Evolutionary conservation across 2,113 vertebrate genomes (phyloP), one percentile per base, ranked within the genome.

Genomic region (Myocastor coypus): DNA sequence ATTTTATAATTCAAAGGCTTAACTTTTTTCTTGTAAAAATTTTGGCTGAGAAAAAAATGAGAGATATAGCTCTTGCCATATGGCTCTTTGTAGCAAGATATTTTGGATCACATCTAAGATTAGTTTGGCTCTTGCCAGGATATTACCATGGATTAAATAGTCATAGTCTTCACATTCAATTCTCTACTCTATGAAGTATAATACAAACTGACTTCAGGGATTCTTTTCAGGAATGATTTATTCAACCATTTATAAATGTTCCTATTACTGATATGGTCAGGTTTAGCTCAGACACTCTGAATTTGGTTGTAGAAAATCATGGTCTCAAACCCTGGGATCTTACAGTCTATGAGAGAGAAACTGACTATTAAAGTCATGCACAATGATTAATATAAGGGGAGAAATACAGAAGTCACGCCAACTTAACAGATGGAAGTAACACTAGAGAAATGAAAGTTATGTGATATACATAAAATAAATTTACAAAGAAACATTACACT

Each of bases 1-100:
- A 95, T 87, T 90, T 91, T 81, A 55, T 52, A 13, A 91, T 77
- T 22, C 30, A 93, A 89, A 87, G 24, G 14, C 40, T 73, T 90
- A 94, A 89, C 71, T 30, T 28, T 68, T 80, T 71, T 37, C 4
- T 42, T 0, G 55, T 19, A 20, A 73, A 83, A 94, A n/a, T n/a
- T n/a, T 40, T 93, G 61, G 34, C 57, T 89, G 57, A 89, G 73
- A 94, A 95, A 8, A 80, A 96, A 91, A 83, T 78, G 64, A 61
- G 3, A 83, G 52, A 84, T 81, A 81, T 9, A 87, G 32, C 1
- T 85, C 78, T 91, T 95, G 85, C 55, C 61, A 80, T 86, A 93
- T 93, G 66, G 37, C 24, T 89, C 46, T 95, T 91, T 12, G 86
- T 89, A 93, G 68, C 28, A 87, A 94, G 83, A 86, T 89, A 89